Conservation (phyloP, 2,113 vertebrate genomes). For the Chaetops frenatus region DNA sequence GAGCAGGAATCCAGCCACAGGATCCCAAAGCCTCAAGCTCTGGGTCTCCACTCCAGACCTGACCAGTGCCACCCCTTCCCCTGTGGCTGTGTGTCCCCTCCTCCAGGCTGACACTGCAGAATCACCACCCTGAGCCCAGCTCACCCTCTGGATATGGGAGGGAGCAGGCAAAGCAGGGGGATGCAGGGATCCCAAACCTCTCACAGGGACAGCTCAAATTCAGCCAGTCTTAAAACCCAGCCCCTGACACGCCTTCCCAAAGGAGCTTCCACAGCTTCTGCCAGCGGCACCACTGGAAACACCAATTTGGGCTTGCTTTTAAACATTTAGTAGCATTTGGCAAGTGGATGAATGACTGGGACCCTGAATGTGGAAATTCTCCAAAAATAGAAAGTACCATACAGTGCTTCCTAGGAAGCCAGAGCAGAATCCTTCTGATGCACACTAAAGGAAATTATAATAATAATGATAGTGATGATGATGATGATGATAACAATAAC, state of each 20-base stretch:
- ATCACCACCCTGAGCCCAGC: neutral
- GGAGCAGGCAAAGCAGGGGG: neutral
- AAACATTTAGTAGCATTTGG: neutral
- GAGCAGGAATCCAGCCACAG: neutral
- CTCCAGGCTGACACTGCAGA: neutral
- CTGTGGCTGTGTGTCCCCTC: neutral
- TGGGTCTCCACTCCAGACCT: neutral
- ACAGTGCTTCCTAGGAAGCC: neutral
- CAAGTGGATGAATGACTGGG: neutral
- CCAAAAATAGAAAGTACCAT: rapidly evolving
- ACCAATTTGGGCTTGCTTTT: neutral
- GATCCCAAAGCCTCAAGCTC: rapidly evolving
- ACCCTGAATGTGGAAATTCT: neutral
- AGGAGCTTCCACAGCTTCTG: neutral
- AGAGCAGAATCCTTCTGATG: neutral
- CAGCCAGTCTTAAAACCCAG: neutral
- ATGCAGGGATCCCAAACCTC: neutral
- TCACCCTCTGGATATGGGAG: neutral
- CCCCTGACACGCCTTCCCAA: neutral
- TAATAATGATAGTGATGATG: neutral
- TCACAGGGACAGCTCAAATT: neutral
- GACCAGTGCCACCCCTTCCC: rapidly evolving
- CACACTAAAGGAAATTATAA: neutral
- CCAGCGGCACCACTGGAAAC: neutral
- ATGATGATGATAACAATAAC: neutral